These are phyloP conservation scores for Pelobates cultripes DNA, from an alignment of 2,797 vertebrate genomes.

Conservation along the genomic window DNA sequence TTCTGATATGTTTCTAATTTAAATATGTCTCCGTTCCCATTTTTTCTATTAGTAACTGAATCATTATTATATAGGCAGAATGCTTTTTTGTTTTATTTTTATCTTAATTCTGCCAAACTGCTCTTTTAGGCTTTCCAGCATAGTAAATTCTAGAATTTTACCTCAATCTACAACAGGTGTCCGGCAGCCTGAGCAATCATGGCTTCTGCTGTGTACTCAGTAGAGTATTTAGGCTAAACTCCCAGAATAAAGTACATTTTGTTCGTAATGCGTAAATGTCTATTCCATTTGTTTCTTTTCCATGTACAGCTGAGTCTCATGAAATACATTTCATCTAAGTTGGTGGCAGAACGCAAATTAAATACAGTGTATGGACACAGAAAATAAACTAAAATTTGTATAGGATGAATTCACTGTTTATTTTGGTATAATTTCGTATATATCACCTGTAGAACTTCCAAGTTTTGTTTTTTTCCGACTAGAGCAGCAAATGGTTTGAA, in stretches of 20 bases:
- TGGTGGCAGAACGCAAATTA: conserved; percentile 41
- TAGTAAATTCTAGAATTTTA: conserved; percentile 44
- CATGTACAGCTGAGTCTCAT: conserved; percentile 59
- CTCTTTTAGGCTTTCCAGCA: conserved; percentile 33
- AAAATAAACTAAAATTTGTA: conserved; percentile 56
- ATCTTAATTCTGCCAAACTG: conserved; percentile 21
- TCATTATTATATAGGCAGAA: conserved; percentile 42
- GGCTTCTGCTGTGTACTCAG: conserved; percentile 18
- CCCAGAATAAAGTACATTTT: conserved; percentile 13
- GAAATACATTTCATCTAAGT: conserved; percentile 56
- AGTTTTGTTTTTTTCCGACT: neutral
- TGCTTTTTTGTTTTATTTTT: conserved; percentile 1
- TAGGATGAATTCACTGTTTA: conserved; percentile 19
- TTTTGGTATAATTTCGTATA: neutral
- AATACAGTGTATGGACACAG: conserved; percentile 48
- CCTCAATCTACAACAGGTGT: neutral
- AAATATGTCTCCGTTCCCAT: conserved; percentile 39
- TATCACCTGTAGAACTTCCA: neutral
- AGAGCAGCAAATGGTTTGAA: neutral
- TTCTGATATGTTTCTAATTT: conserved; percentile 58
- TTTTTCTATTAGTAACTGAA: conserved; percentile 50
- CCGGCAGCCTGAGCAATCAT: neutral
- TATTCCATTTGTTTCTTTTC: conserved; percentile 50
- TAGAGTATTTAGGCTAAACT: conserved; percentile 42
- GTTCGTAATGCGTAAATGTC: conserved; percentile 7